Percentiles rank a stretch among this genome's conserved stretches.
Conservation (phyloP, 2,888 invertebrate genomes). For the Rambutsinella grinnellia region DNA sequence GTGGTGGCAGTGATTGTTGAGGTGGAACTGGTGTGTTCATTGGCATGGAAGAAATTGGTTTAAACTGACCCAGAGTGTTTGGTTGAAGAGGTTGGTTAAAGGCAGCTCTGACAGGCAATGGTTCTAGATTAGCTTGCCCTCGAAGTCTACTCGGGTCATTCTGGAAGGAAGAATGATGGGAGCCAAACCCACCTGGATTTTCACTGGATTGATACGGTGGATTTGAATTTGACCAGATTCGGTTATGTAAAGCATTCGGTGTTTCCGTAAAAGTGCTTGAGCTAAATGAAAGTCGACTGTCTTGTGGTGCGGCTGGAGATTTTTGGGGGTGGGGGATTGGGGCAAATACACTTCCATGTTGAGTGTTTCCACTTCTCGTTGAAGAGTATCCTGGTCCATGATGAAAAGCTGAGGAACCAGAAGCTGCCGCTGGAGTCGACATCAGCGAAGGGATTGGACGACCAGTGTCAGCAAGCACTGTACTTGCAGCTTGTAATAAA, state of each 20-base stretch:
- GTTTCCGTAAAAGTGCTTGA: conserved; percentile 6
- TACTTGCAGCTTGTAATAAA: conserved; percentile 28
- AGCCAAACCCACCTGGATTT: no score
- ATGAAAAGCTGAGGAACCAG: not conserved
- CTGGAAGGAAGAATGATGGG: no score
- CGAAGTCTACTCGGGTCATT: no score
- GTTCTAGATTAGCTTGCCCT: no score
- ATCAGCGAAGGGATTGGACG: not conserved
- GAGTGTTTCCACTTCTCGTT: not conserved
- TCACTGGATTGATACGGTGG: conserved; percentile 16
- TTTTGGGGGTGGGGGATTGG: conserved; percentile 32
- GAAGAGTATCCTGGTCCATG: not conserved
- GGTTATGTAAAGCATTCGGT: not conserved
- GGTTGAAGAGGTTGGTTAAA: no score
- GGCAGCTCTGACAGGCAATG: no score
- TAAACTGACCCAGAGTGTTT: no score
- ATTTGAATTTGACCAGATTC: conserved; percentile 11
- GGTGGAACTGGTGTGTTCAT: not conserved
- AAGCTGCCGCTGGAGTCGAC: not conserved
- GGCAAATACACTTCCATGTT: conserved; percentile 5
- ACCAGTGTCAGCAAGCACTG: not conserved
- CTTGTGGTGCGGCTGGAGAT: conserved; percentile 21
- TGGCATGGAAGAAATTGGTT: no score
- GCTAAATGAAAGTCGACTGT: conserved; percentile 4
- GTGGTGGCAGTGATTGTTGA: not conserved